phyloP scores from a whole-genome alignment of 2,888 invertebrate genomes.

The Pachymerium ferrugineum region DNA sequence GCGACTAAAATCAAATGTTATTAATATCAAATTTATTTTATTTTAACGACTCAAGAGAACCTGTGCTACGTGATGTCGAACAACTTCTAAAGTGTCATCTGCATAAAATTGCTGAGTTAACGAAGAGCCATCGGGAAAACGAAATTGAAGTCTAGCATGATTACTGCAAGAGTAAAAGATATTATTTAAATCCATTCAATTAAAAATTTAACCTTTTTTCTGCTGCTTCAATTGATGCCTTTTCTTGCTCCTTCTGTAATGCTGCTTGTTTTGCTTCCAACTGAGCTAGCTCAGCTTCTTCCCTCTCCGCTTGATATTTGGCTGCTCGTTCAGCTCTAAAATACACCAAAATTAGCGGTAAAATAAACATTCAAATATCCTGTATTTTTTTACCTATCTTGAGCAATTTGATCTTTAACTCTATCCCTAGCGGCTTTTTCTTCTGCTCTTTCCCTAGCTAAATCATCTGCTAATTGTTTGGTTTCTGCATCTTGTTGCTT shows the following conservation, averaged over 20 bases:
- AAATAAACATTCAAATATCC: slow-evolving; percentile 42
- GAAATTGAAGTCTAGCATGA: slow-evolving; percentile 72
- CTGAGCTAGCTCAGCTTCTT: slow-evolving; percentile 40
- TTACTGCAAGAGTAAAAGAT: slow-evolving; percentile 46
- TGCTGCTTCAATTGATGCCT: slow-evolving; percentile 43
- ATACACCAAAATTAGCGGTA: not conserved
- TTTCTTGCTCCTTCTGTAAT: slow-evolving; percentile 42
- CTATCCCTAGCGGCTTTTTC: slow-evolving; percentile 68
- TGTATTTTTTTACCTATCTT: slow-evolving; percentile 64
- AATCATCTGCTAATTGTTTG: slow-evolving; percentile 64
- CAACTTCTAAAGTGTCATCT: slow-evolving; percentile 57
- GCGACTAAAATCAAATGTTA: not conserved
- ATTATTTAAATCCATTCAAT: not conserved
- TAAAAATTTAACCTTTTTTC: slow-evolving; percentile 42
- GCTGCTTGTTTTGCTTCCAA: slow-evolving; percentile 42
- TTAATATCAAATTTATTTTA: not conserved
- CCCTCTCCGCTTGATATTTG: slow-evolving; percentile 44
- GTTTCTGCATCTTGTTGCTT: slow-evolving; percentile 71
- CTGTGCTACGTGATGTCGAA: slow-evolving; percentile 45
- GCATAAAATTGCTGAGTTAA: slow-evolving; percentile 68
- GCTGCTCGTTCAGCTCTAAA: slow-evolving; percentile 46
- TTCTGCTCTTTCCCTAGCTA: slow-evolving; percentile 68
- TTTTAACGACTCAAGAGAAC: slow-evolving; percentile 37
- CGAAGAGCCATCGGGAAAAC: slow-evolving; percentile 72
- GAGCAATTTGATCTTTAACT: slow-evolving; percentile 75